These are phyloP conservation scores for Euthynnus affinis DNA, from an alignment of 2,797 vertebrate genomes.

Conservation along the genomic window DNA sequence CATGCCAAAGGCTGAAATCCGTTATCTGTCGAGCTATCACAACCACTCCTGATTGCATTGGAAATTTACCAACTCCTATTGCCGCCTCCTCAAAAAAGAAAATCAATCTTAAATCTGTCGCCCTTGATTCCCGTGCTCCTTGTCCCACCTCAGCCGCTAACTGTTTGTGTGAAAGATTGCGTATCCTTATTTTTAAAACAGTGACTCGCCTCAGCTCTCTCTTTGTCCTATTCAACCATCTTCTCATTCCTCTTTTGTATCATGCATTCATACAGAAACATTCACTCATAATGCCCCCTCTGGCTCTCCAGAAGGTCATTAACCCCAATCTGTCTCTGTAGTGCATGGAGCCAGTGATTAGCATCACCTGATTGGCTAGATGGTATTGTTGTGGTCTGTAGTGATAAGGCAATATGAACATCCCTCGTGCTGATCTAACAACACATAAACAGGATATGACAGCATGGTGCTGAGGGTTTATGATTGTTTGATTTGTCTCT, in stretches of 20 bases:
- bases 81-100: slow-evolving; percentile 35
- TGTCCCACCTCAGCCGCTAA: slow-evolving; percentile 9
- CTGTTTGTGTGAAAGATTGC: slow-evolving; percentile 22
- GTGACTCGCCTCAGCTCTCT: slow-evolving; percentile 41
- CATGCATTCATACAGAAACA: slow-evolving; percentile 40
- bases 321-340: slow-evolving; percentile 75
- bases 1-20: slow-evolving; percentile 35
- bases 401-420: slow-evolving; percentile 32
- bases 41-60: slow-evolving; percentile 44
- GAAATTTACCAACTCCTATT: slow-evolving; percentile 46
- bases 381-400: slow-evolving; percentile 25
- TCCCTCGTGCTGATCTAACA: slow-evolving; percentile 36
- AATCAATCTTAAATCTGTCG: slow-evolving; percentile 63
- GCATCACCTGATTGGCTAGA: slow-evolving; percentile 69
- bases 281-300: slow-evolving; percentile 41
- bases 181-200: slow-evolving; percentile 29
- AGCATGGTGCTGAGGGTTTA: background rate
- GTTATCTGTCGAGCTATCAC: slow-evolving; percentile 44
- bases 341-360: slow-evolving; percentile 63
- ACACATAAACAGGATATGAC: slow-evolving; percentile 17
- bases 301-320: slow-evolving; percentile 73
- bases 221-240: background rate
- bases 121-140: slow-evolving; percentile 40
- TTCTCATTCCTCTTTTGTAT: slow-evolving; percentile 37
- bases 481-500: background rate